Base-by-base conservation (phyloP, 2,797 vertebrate species). In the Myripristis jacobus region DNA sequence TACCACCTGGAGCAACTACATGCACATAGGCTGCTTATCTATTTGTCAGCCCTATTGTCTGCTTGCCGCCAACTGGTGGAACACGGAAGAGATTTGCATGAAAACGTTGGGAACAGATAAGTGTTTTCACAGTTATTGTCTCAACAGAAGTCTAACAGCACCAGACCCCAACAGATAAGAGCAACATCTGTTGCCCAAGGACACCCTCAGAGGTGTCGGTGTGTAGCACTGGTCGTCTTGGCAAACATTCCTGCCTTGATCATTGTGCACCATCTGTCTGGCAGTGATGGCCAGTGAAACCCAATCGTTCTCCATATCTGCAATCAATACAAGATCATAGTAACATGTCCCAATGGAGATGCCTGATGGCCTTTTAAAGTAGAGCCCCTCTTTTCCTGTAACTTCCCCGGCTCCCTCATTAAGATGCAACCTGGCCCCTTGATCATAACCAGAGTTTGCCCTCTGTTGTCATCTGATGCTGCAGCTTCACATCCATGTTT, bases 181-280 rank as follows among this genome's bases (percentile, higher is more conserved):
- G 68, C 73, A 81, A 80, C 87, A 89, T 92, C 85, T 92, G 90
- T 79, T 89, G 67, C 64, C 81, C 70, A 27, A 71, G 65, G 75
- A 52, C 57, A 55, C 83, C 62, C 47, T 38, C 74, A 66, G 79
- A 85, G 81, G 77, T 88, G 79, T 57, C 62, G 57, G 55, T 75
- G 63, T 79, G 69, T 59, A 63, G 60, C 70, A 22, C 69, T 48
- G 38, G 53, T 66, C 36, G 43, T 46, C 63, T 81, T 80, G 75
- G 83, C 82, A 84, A 82, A 79, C 66, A 59, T 62, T 68, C 63
- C 48, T 18, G 51, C 83, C 72, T 71, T 61, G 62, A 66, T 78
- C 72, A 80, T 83, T 79, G 72, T 70, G 55, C 55, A 79, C 80
- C 85, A 85, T 87, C 90, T 88, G 87, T 60, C 44, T 59, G 31